Base-by-base conservation (phyloP, 2,113 vertebrate genomes). In the Atlantisia rogersi region DNA sequence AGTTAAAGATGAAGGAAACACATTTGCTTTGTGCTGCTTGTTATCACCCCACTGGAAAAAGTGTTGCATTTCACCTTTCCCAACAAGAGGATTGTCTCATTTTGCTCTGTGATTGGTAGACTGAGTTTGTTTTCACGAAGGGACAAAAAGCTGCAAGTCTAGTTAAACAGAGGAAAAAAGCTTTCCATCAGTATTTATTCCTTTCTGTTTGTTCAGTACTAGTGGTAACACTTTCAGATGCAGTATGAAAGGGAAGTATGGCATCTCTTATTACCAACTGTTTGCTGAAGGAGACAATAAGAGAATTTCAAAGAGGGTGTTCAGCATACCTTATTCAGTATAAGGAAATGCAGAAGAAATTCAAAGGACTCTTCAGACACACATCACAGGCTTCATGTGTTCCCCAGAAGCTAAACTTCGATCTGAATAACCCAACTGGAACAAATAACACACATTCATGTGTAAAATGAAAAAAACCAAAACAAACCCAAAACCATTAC, bases 161-260 rank as follows among this genome's bases (percentile, higher is more conserved):
- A 15, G 39, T 92, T 88, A 84, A 93, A 78, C 18, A 64, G 42
- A 81, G 42, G 35, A 8, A 73, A 81, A 89, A 87, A 85, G 12
- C 18, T 14, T 89, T 65, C 42, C 7, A 12, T 84, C 39, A 64
- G 35, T 83, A 91, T 88, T 91, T 95, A 70, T 90, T 86, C 32
- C 26, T 74, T 42, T 88, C 55, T 94, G 26, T 70, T 90, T 96
- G 40, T 82, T 74, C 64, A 83, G 58, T 78, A 48, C 32, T 76
- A 39, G 35, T 55, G 58, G 42, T 53, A 94, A 71, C 18, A 31
- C 48, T 86, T 86, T 64, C 20, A 67, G 46, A 39, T 64, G 26
- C 42, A 22, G 46, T 32, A 60, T 50, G 60, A 63, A 83, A 90
- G 59, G 29, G 2, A 67, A 68, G 8, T 20, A 39, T 75, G 39